phyloP scores from a whole-genome alignment of 2,888 invertebrate genomes.

The Lissocephala sabroskyi region DNA sequence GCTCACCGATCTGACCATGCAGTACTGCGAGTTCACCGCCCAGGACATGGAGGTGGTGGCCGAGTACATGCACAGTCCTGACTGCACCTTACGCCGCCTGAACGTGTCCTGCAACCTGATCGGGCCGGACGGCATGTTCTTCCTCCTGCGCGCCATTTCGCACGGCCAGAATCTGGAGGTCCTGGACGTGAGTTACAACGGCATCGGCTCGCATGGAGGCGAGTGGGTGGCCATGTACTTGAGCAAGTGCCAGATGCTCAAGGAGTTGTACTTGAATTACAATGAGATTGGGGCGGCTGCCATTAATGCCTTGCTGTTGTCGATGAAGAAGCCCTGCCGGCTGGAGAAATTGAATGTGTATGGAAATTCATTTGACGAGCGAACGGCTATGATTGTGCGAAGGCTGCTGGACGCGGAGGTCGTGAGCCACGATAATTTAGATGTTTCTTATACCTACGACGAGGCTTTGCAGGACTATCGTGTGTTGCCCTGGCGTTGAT shows the following conservation, averaged over 20 bases:
- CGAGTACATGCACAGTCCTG: constrained; percentile 47
- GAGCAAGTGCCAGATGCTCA: constrained; percentile 43
- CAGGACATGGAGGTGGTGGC: constrained; percentile 62
- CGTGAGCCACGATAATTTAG: constrained; percentile 43
- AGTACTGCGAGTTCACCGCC: constrained; percentile 58
- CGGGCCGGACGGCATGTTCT: constrained; percentile 51
- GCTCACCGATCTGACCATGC: constrained; percentile 55
- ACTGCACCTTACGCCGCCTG: constrained; percentile 39
- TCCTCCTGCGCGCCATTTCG: constrained; percentile 51
- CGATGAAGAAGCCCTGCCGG: constrained; percentile 59
- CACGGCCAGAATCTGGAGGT: constrained; percentile 36
- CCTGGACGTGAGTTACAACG: constrained; percentile 60
- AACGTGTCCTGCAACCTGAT: constrained; percentile 62
- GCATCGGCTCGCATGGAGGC: constrained; percentile 64
- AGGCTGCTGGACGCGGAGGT: constrained; percentile 54
- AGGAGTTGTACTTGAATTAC: constrained; percentile 51
- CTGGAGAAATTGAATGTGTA: constrained; percentile 49
- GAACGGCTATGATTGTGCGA: constrained; percentile 47
- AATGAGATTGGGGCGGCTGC: constrained; percentile 54
- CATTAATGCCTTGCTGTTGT: constrained; percentile 52
- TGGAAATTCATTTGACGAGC: constrained; percentile 57
- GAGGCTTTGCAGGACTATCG: constrained; percentile 46
- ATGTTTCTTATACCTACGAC: constrained; percentile 55
- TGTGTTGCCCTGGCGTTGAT: constrained; percentile 52
- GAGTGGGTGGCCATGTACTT: constrained; percentile 59